Conservation (phyloP, 2,113 vertebrate genomes). For the Haemorhous mexicanus region DNA sequence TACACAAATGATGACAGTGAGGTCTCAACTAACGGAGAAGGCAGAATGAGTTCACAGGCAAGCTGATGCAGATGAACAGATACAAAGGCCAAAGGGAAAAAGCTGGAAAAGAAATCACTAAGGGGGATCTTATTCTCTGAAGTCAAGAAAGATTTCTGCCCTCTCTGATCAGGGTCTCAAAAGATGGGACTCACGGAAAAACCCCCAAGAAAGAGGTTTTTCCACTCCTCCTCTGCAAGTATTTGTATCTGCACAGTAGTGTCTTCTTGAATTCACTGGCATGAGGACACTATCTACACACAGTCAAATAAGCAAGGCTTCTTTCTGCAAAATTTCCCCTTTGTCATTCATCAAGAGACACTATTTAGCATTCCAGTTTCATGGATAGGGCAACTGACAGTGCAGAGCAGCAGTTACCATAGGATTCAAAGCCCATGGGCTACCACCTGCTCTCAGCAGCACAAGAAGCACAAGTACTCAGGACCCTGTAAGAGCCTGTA, state of each 20-base stretch:
- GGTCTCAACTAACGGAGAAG: background rate
- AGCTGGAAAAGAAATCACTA: background rate
- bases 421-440: background rate
- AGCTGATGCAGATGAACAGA: background rate
- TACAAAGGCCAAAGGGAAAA: background rate
- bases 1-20: background rate
- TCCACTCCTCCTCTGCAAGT: background rate
- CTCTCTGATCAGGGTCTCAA: background rate
- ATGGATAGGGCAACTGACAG: background rate
- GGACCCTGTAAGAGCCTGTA: background rate
- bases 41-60: background rate
- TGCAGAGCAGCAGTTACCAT: fast-evolving
- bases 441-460: background rate
- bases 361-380: background rate
- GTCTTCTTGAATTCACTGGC: background rate
- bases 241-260: background rate
- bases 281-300: background rate
- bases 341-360: background rate
- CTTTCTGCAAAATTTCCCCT: background rate
- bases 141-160: background rate
- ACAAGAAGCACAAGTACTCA: fast-evolving
- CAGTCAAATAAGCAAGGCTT: background rate
- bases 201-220: background rate
- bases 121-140: background rate
- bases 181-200: background rate